phyloP scores from a whole-genome alignment of 1,140 invertebrate species.

The Drosophila lini region DNA sequence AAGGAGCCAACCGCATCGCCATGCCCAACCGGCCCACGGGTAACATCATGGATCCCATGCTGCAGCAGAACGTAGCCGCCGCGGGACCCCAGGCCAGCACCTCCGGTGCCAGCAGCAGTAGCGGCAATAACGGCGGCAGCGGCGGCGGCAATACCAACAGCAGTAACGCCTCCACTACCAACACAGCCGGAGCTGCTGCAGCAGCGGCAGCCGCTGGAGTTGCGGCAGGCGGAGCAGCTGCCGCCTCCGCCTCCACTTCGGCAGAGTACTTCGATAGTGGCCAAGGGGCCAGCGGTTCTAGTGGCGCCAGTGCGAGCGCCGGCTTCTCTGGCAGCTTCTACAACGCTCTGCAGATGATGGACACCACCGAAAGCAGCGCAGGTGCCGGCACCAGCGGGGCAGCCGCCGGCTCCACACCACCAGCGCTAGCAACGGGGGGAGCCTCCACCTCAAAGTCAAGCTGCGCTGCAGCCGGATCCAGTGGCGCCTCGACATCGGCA shows the following conservation, averaged over 20 bases:
- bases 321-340: constrained; percentile 54
- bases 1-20: constrained; percentile 93
- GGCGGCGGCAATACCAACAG: constrained; percentile 4
- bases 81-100: constrained; percentile 83
- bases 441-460: constrained; percentile 52
- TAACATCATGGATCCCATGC: constrained; percentile 82
- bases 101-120: constrained; percentile 22
- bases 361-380: constrained; percentile 61
- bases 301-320: constrained; percentile 24
- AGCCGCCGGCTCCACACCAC: constrained; percentile 36
- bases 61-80: constrained; percentile 88
- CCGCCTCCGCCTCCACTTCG: constrained; percentile 36
- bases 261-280: constrained; percentile 71
- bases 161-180: constrained; percentile 9
- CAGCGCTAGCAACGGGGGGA: constrained; percentile 22
- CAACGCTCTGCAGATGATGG: constrained; percentile 67
- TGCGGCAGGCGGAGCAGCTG: constrained; percentile 15
- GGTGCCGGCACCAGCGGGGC: constrained; percentile 16
- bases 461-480: constrained; percentile 41
- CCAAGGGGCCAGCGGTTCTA: constrained; percentile 50
- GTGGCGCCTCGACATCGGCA: constrained; percentile 27
- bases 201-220: constrained; percentile 5
- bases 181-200: constrained; percentile 18
- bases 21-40: constrained; percentile 90
- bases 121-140: not conserved